Percentiles rank a stretch among this genome's conserved stretches.
Conservation (phyloP, 1,140 invertebrate genomes). For the Halesus radiatus region DNA sequence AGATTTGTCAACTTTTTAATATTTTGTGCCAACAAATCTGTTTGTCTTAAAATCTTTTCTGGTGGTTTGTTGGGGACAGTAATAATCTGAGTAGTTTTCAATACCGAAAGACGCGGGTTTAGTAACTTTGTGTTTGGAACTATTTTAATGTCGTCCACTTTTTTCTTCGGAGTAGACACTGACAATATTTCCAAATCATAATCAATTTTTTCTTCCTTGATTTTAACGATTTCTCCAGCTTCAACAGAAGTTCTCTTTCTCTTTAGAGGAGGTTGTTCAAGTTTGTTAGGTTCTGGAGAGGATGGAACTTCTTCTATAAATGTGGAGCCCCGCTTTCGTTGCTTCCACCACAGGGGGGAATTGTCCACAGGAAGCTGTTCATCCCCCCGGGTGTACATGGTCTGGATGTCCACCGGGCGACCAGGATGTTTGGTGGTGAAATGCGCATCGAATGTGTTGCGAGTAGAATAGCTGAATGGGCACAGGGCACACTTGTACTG, state of each 20-base stretch:
- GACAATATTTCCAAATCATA: no score
- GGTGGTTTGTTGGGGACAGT: not conserved
- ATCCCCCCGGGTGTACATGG: slow-evolving; percentile 56
- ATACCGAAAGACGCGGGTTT: no score
- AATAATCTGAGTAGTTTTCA: no score
- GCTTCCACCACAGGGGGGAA: slow-evolving; percentile 43
- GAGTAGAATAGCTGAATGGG: slow-evolving; percentile 70
- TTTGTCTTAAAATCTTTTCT: not conserved
- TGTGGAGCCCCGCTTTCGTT: slow-evolving; percentile 42
- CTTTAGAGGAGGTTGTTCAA: not conserved
- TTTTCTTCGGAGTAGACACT: no score
- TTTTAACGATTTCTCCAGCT: not conserved
- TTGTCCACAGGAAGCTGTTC: slow-evolving; percentile 28
- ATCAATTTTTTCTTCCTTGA: no score
- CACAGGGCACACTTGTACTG: slow-evolving; percentile 80
- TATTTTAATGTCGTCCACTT: no score
- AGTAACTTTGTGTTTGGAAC: no score
- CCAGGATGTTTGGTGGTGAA: slow-evolving; percentile 67
- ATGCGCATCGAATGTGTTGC: slow-evolving; percentile 73
- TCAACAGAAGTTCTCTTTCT: slow-evolving; percentile 13
- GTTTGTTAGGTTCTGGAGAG: not conserved
- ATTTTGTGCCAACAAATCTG: not conserved
- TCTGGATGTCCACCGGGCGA: slow-evolving; percentile 60
- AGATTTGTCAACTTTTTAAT: not conserved
- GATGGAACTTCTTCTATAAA: slow-evolving; percentile 23